Evolutionary conservation across 2,113 vertebrate genomes (phyloP).

Genomic region (Bos indicus): DNA sequence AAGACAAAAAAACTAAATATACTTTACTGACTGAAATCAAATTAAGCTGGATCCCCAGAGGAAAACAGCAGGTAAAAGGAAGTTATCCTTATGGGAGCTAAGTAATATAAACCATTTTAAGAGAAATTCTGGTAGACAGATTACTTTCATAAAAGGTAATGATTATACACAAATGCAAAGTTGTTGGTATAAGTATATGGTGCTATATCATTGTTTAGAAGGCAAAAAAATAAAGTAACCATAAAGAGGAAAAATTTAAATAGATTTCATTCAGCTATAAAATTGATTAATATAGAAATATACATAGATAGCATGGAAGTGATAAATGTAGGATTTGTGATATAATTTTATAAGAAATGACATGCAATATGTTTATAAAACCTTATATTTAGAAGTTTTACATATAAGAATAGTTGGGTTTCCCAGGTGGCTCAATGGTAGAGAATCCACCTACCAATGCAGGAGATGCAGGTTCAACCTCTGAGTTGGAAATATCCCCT

Average conservation of each 20-base stretch:
- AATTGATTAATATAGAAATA: not conserved
- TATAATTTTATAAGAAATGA: not conserved
- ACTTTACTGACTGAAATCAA: not conserved
- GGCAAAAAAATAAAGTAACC: not conserved
- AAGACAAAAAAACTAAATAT: not conserved
- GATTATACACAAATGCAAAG: not conserved
- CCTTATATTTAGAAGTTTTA: not conserved
- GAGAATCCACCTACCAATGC: not conserved
- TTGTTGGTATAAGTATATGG: not conserved
- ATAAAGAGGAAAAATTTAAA: not conserved
- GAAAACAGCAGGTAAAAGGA: not conserved
- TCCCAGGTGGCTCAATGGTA: not conserved
- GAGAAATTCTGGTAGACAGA: not conserved
- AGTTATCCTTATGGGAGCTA: not conserved
- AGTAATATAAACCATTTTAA: not conserved
- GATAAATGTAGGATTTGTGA: not conserved
- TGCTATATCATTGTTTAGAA: not conserved
- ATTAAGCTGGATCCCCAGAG: not conserved
- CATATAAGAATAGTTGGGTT: not conserved
- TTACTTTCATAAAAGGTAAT: not conserved
- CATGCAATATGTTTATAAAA: not conserved
- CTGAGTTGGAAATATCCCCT: not conserved
- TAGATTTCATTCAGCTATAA: not conserved
- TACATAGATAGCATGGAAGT: not conserved
- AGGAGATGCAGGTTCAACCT: not conserved